phyloP scores from a whole-genome alignment of 1,140 invertebrate species.

The Adelges cooleyi region DNA sequence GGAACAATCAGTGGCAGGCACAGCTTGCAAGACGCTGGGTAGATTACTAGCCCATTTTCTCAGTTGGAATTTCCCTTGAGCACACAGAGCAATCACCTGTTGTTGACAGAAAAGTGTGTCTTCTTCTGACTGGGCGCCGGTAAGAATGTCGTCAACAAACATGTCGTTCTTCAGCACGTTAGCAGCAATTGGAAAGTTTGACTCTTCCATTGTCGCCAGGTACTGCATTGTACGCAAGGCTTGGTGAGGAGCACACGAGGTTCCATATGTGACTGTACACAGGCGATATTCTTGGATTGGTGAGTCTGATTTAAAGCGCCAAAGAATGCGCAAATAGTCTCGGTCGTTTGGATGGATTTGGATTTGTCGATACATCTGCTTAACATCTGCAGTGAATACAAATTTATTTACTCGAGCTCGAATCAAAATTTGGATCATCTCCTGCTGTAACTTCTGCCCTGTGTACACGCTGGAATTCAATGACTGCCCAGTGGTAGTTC shows the following conservation, averaged over 20 bases:
- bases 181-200: too few species aligned
- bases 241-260: not conserved
- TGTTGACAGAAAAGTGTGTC: conserved; percentile 4
- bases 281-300: not conserved
- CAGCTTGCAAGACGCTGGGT: conserved; percentile 5
- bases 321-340: not conserved
- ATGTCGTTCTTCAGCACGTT: too few species aligned
- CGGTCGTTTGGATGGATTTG: not conserved
- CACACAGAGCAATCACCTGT: conserved; percentile 31
- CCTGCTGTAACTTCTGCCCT: too few species aligned
- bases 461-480: too few species aligned
- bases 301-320: not conserved
- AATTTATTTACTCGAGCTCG: too few species aligned
- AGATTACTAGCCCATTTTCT: conserved; percentile 31
- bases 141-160: too few species aligned
- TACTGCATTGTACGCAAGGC: not conserved
- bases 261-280: not conserved
- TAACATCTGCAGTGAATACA: too few species aligned
- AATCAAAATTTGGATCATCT: too few species aligned
- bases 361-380: too few species aligned
- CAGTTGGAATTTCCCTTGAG: conserved; percentile 32
- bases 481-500: conserved; percentile 32
- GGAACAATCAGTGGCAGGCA: not conserved
- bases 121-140: too few species aligned
- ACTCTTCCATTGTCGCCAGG: not conserved